phyloP scores from a whole-genome alignment of 1,140 invertebrate species.

The Drosophila setifemur region DNA sequence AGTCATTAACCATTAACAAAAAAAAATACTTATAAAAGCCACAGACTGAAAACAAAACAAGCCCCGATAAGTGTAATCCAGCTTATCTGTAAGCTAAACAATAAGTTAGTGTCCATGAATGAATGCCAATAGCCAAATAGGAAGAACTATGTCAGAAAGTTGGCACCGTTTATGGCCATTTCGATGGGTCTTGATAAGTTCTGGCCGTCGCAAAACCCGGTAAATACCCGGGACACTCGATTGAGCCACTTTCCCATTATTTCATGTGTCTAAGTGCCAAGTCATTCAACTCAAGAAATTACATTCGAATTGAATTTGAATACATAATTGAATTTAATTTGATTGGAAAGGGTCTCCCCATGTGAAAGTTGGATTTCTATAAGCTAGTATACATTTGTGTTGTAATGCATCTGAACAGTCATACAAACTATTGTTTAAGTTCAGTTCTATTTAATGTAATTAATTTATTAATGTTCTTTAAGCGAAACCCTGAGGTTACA shows the following conservation, averaged over 20 bases:
- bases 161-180: conserved; percentile 8
- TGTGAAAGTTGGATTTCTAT: no score
- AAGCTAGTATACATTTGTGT: no score
- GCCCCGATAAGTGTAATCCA: conserved; percentile 33
- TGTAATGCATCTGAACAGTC: no score
- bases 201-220: conserved; percentile 1
- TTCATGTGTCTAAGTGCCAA: background rate
- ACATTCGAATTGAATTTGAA: no score
- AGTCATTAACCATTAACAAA: conserved; percentile 31
- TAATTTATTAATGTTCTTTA: no score
- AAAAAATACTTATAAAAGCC: background rate
- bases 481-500: no score
- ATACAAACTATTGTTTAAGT: no score
- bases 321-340: no score
- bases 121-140: conserved; percentile 1
- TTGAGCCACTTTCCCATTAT: background rate
- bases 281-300: background rate
- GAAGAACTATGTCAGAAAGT: conserved; percentile 8
- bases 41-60: background rate
- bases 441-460: no score
- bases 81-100: background rate
- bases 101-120: conserved; percentile 34
- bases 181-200: conserved; percentile 12
- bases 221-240: conserved; percentile 2
- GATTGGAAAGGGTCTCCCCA: no score